Conservation (phyloP, 1,140 invertebrate species). For the Lamellibrachia luymesi region DNA sequence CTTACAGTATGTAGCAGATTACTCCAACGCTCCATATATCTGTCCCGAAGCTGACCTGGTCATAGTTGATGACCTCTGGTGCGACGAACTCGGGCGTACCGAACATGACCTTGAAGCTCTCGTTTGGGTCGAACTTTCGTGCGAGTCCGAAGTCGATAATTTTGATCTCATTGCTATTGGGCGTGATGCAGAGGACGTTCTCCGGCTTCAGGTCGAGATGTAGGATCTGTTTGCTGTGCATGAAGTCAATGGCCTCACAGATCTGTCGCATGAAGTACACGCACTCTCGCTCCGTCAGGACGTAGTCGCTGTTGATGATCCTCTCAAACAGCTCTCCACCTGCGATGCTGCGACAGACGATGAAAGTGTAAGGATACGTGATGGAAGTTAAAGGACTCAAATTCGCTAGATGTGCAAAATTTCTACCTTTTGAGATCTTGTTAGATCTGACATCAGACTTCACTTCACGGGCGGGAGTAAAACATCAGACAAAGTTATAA, state of each 20-base stretch:
- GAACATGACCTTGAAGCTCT: conserved; percentile 64
- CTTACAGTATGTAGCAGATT: conserved; percentile 91
- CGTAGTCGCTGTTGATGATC: conserved; percentile 88
- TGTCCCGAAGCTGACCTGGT: conserved; percentile 77
- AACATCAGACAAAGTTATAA: neutral
- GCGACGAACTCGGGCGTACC: conserved; percentile 93
- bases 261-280: conserved; percentile 90
- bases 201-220: conserved; percentile 99
- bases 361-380: neutral
- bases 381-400: neutral
- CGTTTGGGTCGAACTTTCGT: conserved; percentile 20
- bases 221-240: conserved; percentile 81
- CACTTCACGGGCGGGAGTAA: too few relatives aligned
- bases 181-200: conserved; percentile 99
- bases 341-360: conserved; percentile 68
- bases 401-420: too few relatives aligned
- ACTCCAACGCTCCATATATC: conserved; percentile 97
- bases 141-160: conserved; percentile 97
- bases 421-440: too few relatives aligned
- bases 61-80: conserved; percentile 90
- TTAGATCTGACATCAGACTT: neutral
- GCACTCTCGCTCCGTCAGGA: conserved; percentile 84
- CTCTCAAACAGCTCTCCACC: conserved; percentile 90
- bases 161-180: conserved; percentile 98
- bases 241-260: conserved; percentile 83